These are phyloP conservation scores for Tetanocera ferruginea DNA, from an alignment of 2,888 invertebrate species.

Conservation along the genomic window DNA sequence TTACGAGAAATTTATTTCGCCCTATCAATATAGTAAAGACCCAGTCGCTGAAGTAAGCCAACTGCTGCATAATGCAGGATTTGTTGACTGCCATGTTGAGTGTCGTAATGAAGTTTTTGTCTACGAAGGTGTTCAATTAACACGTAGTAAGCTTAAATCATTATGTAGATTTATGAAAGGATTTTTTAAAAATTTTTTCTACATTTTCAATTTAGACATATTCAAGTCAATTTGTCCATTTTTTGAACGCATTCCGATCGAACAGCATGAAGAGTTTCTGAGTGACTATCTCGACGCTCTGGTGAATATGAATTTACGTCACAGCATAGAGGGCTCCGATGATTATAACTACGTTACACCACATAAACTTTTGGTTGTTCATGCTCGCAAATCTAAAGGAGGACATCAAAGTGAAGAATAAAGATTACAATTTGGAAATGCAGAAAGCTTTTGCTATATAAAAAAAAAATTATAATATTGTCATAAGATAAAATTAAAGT, in stretches of 20 bases:
- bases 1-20: constrained; percentile 45
- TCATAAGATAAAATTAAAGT: no score
- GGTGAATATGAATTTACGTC: constrained; percentile 59
- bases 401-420: no score
- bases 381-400: constrained; percentile 66
- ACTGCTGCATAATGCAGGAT: constrained; percentile 44
- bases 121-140: constrained; percentile 45
- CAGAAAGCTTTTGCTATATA: no score
- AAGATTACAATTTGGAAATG: no score
- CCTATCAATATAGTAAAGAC: constrained; percentile 41
- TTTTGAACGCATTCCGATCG: constrained; percentile 75
- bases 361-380: constrained; percentile 72
- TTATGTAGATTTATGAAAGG: not conserved
- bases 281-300: constrained; percentile 73
- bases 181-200: not conserved
- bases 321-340: constrained; percentile 38
- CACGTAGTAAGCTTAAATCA: constrained; percentile 41
- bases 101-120: constrained; percentile 41
- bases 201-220: constrained; percentile 72
- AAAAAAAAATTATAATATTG: no score
- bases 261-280: constrained; percentile 74
- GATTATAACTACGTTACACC: constrained; percentile 70
- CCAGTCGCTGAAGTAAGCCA: constrained; percentile 39
- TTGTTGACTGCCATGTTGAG: constrained; percentile 44
- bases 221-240: constrained; percentile 81